Conservation (phyloP, 2,888 invertebrate genomes). For the Clusia tigrina region DNA sequence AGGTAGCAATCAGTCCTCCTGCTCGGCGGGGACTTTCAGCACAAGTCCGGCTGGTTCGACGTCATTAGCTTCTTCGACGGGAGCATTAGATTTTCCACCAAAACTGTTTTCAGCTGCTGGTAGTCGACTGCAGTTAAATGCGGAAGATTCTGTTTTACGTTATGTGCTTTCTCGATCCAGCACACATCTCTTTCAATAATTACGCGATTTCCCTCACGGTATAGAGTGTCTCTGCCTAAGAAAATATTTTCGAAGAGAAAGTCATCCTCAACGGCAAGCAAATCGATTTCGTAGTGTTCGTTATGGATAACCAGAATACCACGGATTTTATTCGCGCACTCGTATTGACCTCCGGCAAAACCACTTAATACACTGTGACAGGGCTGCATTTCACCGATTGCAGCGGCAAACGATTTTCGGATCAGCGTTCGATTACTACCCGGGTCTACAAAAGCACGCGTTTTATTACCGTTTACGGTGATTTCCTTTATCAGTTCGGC, state of each 20-base stretch:
- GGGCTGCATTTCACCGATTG: neutral
- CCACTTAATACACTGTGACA: conserved; percentile 5
- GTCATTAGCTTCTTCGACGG: too few relatives aligned
- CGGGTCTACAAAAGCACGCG: conserved; percentile 20
- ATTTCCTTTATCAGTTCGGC: neutral
- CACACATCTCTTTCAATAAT: neutral
- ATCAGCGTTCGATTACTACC: conserved; percentile 16
- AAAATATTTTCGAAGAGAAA: conserved; percentile 15
- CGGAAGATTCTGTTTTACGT: too few relatives aligned
- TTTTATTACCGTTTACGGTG: conserved; percentile 12
- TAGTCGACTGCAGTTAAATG: too few relatives aligned
- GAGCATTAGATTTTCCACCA: too few relatives aligned
- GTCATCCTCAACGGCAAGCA: conserved; percentile 21
- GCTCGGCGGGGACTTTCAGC: too few relatives aligned
- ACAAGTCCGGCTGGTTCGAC: too few relatives aligned
- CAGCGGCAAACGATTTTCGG: conserved; percentile 17
- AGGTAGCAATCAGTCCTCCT: too few relatives aligned
- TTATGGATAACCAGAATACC: conserved; percentile 14
- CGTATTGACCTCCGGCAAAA: conserved; percentile 20
- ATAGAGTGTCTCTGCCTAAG: conserved; percentile 18
- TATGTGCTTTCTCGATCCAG: neutral
- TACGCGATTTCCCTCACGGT: neutral
- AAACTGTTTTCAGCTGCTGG: too few relatives aligned
- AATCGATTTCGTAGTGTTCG: neutral
- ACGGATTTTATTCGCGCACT: conserved; percentile 16